Conservation (phyloP, 2,113 vertebrate genomes). For the Gnathonemus longibarbis region DNA sequence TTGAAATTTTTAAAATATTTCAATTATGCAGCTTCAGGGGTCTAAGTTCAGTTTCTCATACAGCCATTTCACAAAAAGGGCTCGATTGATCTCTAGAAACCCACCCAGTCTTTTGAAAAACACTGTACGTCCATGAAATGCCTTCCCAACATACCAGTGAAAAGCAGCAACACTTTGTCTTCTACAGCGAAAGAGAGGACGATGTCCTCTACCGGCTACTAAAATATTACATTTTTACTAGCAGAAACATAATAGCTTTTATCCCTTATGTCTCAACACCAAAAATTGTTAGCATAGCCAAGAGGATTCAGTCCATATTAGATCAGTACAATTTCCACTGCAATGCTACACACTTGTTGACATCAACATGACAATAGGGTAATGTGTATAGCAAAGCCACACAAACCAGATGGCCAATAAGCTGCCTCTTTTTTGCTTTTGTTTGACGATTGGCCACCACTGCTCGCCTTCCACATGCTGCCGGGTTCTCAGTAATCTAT, state of each 20-base stretch:
- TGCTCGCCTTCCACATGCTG: constrained; percentile 43
- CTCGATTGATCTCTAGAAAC: neutral
- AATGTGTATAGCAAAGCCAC: neutral
- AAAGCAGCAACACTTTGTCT: neutral
- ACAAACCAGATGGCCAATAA: constrained; percentile 37
- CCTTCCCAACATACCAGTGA: neutral
- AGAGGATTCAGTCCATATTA: neutral
- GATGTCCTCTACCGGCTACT: neutral
- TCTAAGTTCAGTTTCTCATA: neutral
- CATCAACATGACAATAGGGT: constrained; percentile 19
- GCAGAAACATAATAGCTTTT: neutral
- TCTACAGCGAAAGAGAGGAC: too few species aligned
- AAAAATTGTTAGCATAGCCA: neutral
- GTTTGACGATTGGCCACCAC: neutral
- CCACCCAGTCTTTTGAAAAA: neutral
- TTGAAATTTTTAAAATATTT: neutral
- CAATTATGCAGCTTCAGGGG: neutral
- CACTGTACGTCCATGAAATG: neutral
- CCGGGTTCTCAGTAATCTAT: neutral
- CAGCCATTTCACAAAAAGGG: neutral
- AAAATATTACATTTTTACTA: neutral
- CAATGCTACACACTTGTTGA: neutral
- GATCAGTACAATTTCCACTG: neutral
- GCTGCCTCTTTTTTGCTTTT: constrained; percentile 24
- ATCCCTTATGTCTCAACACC: neutral